phyloP scores from a whole-genome alignment of 2,888 invertebrate genomes.

The Drosophila buzzatii region DNA sequence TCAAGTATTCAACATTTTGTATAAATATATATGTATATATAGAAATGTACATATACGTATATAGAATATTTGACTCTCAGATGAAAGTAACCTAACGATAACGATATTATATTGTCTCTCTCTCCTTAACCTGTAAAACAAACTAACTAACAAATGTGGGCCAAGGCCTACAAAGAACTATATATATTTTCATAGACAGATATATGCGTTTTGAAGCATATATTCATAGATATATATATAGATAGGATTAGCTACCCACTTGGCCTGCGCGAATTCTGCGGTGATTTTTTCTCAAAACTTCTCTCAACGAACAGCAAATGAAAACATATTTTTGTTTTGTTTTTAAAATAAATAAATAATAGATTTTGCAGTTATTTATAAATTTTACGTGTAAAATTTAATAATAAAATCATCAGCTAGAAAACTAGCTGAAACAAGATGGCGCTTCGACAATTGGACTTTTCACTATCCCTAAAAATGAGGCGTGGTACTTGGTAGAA shows the following conservation, averaged over 20 bases:
- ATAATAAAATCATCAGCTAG: constrained; percentile 76
- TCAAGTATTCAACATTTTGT: constrained; percentile 31
- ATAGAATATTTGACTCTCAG: constrained; percentile 65
- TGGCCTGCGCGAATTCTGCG: constrained; percentile 26
- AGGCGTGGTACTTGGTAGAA: constrained; percentile 63
- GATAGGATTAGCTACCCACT: constrained; percentile 46
- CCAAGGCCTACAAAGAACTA: constrained; percentile 41
- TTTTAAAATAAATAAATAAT: constrained; percentile 70
- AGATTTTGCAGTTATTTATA: constrained; percentile 65
- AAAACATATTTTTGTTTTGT: constrained; percentile 33
- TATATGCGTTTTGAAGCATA: not conserved
- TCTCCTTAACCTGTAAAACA: constrained; percentile 54
- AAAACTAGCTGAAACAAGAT: constrained; percentile 75
- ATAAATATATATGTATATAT: constrained; percentile 20
- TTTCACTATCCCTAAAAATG: constrained; percentile 71
- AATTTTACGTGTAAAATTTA: constrained; percentile 82
- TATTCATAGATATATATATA: not conserved
- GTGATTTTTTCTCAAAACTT: constrained; percentile 4
- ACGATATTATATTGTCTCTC: constrained; percentile 46
- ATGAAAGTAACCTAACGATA: constrained; percentile 58
- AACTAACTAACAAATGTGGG: constrained; percentile 57
- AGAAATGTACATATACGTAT: constrained; percentile 29
- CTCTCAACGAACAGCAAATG: constrained; percentile 65
- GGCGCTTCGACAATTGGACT: constrained; percentile 65
- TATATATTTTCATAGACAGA: not conserved